A percentile compares a stretch with the other conserved stretches of the same genome.
phyloP scores from a whole-genome alignment of 2,797 vertebrate genomes.

The Sebastes elongatus region DNA sequence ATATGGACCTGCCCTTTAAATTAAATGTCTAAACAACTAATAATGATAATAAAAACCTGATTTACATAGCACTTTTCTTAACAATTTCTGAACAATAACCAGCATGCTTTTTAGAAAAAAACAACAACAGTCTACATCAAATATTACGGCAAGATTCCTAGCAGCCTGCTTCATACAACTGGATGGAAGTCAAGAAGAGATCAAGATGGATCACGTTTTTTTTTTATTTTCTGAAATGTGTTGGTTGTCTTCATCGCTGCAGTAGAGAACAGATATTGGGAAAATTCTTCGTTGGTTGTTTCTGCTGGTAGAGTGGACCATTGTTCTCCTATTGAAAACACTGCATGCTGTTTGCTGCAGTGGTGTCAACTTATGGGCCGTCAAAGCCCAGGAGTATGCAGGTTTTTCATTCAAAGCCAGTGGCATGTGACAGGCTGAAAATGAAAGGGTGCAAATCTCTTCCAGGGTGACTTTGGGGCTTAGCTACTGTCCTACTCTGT shows the following conservation, averaged over 20 bases:
- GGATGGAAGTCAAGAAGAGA: background rate
- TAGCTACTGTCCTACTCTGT: slow-evolving; percentile 16
- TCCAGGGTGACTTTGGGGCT: slow-evolving; percentile 54
- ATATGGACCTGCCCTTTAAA: no score
- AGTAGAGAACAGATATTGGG: background rate
- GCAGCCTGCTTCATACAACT: background rate
- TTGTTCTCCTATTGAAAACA: slow-evolving; percentile 6
- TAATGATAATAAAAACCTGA: no score
- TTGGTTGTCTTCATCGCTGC: background rate
- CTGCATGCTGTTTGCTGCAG: slow-evolving; percentile 8
- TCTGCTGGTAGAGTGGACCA: background rate
- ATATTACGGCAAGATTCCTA: background rate
- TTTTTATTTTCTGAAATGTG: background rate
- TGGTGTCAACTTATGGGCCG: slow-evolving; percentile 11
- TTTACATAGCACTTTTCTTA: no score
- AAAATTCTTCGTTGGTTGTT: background rate
- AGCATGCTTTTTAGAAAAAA: no score
- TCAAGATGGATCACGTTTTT: background rate
- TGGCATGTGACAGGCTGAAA: slow-evolving; percentile 59
- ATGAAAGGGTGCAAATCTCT: slow-evolving; percentile 62
- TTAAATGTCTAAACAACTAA: no score
- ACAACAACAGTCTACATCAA: no score
- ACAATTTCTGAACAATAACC: no score
- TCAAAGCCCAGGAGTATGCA: slow-evolving; percentile 41
- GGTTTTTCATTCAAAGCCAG: slow-evolving; percentile 53